Evolutionary conservation across 2,113 vertebrate species (phyloP).

Genomic region (Pterocles burchelli): DNA sequence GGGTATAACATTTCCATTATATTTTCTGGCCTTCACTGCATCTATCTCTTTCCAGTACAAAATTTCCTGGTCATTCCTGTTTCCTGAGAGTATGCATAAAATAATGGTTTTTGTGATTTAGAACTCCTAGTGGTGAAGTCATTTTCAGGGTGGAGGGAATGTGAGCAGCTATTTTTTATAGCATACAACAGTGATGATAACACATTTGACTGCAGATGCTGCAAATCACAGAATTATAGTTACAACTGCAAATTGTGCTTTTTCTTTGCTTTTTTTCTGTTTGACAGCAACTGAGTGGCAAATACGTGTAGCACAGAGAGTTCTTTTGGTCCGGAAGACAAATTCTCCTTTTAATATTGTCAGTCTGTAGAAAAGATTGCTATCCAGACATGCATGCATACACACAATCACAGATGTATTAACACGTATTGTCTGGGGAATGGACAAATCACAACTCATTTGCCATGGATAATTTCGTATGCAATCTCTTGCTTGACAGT

Average conservation of each 20-base stretch:
- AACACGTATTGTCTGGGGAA: background rate
- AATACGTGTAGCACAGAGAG: background rate
- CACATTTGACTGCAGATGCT: background rate
- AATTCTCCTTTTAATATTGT: background rate
- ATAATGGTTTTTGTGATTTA: background rate
- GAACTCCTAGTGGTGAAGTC: background rate
- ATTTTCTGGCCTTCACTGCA: background rate
- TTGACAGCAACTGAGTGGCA: background rate
- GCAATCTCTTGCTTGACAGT: background rate
- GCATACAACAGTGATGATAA: background rate
- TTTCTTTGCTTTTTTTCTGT: background rate
- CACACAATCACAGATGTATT: background rate
- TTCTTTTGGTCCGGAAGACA: background rate
- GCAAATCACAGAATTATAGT: background rate
- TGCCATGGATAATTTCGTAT: background rate
- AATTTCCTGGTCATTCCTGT: background rate
- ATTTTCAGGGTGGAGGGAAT: background rate
- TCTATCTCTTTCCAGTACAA: background rate
- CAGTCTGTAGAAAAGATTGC: background rate
- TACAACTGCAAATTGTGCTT: background rate
- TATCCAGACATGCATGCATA: background rate
- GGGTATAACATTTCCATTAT: background rate
- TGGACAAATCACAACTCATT: background rate
- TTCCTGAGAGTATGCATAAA: background rate
- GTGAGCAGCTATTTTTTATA: background rate